These are phyloP conservation scores for Bombylius discolor DNA, from an alignment of 2,888 invertebrate genomes.

Conservation along the genomic window DNA sequence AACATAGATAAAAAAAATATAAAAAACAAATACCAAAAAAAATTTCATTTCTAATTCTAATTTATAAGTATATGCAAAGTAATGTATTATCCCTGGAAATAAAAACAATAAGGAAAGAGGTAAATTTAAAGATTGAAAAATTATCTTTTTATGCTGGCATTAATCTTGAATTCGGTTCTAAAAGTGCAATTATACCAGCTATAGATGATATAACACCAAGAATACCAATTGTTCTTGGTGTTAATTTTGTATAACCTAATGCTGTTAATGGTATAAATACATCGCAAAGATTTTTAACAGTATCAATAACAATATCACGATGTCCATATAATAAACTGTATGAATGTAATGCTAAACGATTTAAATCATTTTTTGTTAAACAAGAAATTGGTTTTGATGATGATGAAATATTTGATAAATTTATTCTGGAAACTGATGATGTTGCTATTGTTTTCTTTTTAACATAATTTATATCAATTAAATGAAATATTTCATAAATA, in stretches of 20 bases:
- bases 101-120: no score
- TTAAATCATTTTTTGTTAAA: conserved; percentile 21
- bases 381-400: conserved; percentile 18
- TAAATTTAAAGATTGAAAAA: no score
- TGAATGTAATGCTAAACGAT: conserved; percentile 22
- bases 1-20: no score
- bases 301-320: conserved; percentile 65
- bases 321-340: conserved; percentile 29
- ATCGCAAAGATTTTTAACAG: conserved; percentile 75
- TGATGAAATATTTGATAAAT: neutral
- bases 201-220: conserved; percentile 70
- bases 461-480: conserved; percentile 41
- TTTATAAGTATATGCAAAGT: no score
- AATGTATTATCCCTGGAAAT: no score
- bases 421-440: conserved; percentile 25
- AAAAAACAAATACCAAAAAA: no score
- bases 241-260: conserved; percentile 62
- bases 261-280: conserved; percentile 74
- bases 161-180: conserved; percentile 68
- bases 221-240: conserved; percentile 63
- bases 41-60: no score
- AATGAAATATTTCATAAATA: conserved; percentile 63
- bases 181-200: conserved; percentile 60
- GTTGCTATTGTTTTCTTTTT: conserved; percentile 31
- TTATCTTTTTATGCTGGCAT: conserved; percentile 39